Evolutionary conservation across 2,797 vertebrate species (phyloP).

Genomic region (Pelochelys cantorii): DNA sequence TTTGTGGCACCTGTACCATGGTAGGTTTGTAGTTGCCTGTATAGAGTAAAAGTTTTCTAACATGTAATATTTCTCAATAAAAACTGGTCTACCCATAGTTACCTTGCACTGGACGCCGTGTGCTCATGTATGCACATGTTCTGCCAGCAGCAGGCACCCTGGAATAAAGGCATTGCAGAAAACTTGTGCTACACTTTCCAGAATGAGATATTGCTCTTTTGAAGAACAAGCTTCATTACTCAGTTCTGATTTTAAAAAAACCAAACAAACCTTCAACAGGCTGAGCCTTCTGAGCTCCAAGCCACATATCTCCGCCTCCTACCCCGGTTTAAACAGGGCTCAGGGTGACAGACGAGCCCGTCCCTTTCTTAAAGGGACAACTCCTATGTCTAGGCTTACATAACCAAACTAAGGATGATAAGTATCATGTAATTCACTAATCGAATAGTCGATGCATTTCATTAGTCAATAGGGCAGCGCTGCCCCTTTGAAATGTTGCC

Average conservation of each 20-base stretch:
- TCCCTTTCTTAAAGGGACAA: neutral
- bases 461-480: no score
- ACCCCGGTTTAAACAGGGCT: neutral
- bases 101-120: neutral
- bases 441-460: no score
- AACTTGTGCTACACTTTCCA: neutral
- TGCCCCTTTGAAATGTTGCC: no score
- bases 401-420: neutral
- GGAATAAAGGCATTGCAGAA: neutral
- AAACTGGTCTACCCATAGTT: neutral
- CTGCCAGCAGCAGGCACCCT: neutral
- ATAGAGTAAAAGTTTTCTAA: neutral
- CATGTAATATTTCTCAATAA: neutral
- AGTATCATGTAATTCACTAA: no score
- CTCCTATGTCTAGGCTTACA: neutral
- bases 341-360: neutral
- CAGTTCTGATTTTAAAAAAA: neutral
- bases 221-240: neutral
- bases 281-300: neutral
- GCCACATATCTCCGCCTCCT: neutral
- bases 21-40: neutral
- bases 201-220: neutral
- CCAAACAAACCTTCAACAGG: neutral
- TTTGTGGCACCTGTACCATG: neutral
- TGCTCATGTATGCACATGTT: neutral